phyloP scores from a whole-genome alignment of 2,888 invertebrate species.

The Mechanitis mazaeus region DNA sequence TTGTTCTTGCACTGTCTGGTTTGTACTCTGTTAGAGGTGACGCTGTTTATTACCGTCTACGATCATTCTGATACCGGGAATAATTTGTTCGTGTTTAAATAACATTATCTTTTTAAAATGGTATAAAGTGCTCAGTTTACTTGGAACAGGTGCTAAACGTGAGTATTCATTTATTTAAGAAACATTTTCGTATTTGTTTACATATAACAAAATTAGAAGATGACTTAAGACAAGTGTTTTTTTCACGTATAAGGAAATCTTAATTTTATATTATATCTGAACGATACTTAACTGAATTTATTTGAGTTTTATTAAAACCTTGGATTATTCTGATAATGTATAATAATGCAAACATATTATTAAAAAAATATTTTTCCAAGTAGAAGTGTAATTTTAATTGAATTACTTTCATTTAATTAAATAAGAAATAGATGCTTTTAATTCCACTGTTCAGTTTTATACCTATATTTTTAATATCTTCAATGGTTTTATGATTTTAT shows the following conservation, averaged over 20 bases:
- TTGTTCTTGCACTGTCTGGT: conserved; percentile 2
- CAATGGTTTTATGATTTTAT: too few relatives aligned
- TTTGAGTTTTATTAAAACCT: too few relatives aligned
- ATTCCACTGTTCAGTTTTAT: too few relatives aligned
- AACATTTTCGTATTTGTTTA: conserved; percentile 26
- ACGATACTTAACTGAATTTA: too few relatives aligned
- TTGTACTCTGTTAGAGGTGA: neutral
- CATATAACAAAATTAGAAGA: conserved; percentile 30
- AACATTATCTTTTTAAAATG: conserved; percentile 26
- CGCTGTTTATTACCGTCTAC: neutral
- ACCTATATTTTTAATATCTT: too few relatives aligned
- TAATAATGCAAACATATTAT: too few relatives aligned
- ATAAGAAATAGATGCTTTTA: too few relatives aligned
- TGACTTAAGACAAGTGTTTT: conserved; percentile 22
- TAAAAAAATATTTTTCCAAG: too few relatives aligned
- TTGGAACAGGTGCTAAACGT: conserved; percentile 21
- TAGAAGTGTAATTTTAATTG: too few relatives aligned
- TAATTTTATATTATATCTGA: too few relatives aligned
- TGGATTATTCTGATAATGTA: too few relatives aligned
- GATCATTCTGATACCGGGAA: conserved; percentile 9
- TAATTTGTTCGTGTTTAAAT: conserved; percentile 8
- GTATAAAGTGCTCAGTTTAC: conserved; percentile 8
- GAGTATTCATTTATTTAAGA: conserved; percentile 29
- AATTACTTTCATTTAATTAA: too few relatives aligned
- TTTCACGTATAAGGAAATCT: conserved; percentile 14